Percentiles rank a stretch among this genome's conserved stretches.
phyloP scores from a whole-genome alignment of 2,888 invertebrate genomes.

The Scrobipalpa costella region DNA sequence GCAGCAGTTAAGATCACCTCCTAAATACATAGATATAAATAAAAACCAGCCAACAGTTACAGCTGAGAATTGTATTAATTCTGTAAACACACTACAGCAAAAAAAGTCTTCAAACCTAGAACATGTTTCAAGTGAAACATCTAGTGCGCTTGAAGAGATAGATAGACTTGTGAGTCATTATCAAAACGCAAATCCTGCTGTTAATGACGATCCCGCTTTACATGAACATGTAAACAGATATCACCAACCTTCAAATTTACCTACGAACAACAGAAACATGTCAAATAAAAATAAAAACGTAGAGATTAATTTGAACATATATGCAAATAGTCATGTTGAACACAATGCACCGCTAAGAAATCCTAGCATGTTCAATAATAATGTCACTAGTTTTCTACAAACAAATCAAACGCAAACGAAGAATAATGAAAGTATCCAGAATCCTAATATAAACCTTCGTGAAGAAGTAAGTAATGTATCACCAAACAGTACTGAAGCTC shows the following conservation, averaged over 20 bases:
- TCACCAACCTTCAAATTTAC: no score
- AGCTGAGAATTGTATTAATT: not conserved
- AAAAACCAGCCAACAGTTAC: not conserved
- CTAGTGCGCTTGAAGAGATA: not conserved
- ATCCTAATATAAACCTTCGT: not conserved
- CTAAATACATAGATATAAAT: not conserved
- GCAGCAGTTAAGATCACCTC: not conserved
- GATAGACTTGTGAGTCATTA: not conserved
- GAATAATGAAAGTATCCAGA: not conserved
- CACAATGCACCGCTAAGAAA: not conserved
- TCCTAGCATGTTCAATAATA: not conserved
- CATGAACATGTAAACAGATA: not conserved
- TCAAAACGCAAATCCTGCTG: not conserved
- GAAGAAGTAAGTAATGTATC: not conserved
- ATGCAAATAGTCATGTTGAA: not conserved
- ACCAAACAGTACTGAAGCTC: not conserved
- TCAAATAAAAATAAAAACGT: not conserved
- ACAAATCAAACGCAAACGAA: not conserved
- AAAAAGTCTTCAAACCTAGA: not conserved
- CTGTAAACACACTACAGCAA: not conserved
- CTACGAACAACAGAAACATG: not conserved
- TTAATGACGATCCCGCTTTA: not conserved
- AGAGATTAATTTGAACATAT: not conserved
- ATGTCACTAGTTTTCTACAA: not conserved
- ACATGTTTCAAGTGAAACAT: no score